Conservation (phyloP, 2,797 vertebrate species). For the Anniella stebbinsi region DNA sequence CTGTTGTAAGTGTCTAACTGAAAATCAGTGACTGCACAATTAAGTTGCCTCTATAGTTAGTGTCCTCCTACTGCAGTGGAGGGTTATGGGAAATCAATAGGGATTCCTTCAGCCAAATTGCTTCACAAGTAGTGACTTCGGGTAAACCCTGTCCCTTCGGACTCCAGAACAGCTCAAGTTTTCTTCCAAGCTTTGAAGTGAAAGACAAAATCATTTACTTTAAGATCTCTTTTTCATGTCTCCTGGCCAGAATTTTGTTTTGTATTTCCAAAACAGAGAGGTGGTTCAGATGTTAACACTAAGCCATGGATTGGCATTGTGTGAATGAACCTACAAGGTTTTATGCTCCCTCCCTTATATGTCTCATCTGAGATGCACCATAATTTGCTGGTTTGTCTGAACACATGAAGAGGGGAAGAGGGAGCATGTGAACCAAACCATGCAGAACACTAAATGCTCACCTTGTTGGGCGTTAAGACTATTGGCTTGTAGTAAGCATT, state of each 20-base stretch:
- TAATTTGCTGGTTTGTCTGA: background rate
- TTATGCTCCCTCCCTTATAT: background rate
- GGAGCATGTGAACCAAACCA: background rate
- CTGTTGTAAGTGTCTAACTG: conserved; percentile 23
- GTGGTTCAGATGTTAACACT: background rate
- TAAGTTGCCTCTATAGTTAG: conserved; percentile 73
- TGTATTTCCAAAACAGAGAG: background rate
- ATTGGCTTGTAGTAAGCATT: background rate
- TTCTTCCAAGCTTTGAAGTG: background rate
- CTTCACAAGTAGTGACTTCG: background rate
- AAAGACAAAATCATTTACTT: background rate
- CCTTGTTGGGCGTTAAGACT: background rate
- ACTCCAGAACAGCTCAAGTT: background rate
- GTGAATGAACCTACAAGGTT: background rate
- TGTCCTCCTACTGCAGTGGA: background rate
- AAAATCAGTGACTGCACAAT: conserved; percentile 30
- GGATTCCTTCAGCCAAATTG: conserved; percentile 30
- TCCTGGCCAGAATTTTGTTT: background rate
- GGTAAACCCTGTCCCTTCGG: conserved; percentile 13
- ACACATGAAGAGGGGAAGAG: background rate
- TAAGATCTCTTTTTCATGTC: background rate
- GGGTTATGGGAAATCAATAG: conserved; percentile 30
- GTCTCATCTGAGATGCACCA: background rate
- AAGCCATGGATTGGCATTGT: background rate
- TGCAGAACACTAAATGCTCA: background rate